These are phyloP conservation scores for Pachyseris speciosa DNA, from an alignment of 64 coral and sea anemone species.

Conservation along the genomic window DNA sequence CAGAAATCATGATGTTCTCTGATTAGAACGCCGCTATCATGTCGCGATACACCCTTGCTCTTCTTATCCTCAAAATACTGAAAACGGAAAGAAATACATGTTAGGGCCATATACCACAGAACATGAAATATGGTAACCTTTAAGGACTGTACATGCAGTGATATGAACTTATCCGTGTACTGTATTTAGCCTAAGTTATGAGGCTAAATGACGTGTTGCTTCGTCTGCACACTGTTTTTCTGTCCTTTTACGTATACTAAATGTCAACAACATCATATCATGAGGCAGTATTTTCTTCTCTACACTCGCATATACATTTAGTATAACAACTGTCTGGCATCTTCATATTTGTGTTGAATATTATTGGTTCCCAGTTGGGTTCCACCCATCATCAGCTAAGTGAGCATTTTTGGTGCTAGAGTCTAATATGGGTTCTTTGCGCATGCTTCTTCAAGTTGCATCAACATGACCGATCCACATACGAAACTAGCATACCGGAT, in stretches of 20 bases:
- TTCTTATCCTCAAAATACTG: conserved; percentile 31
- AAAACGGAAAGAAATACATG: neutral
- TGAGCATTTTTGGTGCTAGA: neutral
- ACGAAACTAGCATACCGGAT: neutral
- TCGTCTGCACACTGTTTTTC: neutral
- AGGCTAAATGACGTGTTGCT: neutral
- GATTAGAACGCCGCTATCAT: conserved; percentile 24
- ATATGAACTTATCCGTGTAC: neutral
- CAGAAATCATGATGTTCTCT: neutral
- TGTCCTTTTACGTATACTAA: neutral
- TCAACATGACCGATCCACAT: neutral
- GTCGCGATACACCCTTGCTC: neutral
- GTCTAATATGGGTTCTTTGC: neutral
- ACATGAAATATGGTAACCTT: no score
- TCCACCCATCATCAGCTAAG: neutral
- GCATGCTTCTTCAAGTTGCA: neutral
- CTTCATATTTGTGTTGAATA: neutral
- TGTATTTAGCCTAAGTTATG: neutral
- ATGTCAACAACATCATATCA: neutral
- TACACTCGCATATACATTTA: neutral
- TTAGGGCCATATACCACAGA: neutral
- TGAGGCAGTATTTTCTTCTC: neutral
- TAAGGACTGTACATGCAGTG: no score
- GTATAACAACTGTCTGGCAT: neutral
- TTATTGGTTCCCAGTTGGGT: neutral